Evolutionary conservation across 2,113 vertebrate species (phyloP).

Genomic region (Pycnonotus jocosus): DNA sequence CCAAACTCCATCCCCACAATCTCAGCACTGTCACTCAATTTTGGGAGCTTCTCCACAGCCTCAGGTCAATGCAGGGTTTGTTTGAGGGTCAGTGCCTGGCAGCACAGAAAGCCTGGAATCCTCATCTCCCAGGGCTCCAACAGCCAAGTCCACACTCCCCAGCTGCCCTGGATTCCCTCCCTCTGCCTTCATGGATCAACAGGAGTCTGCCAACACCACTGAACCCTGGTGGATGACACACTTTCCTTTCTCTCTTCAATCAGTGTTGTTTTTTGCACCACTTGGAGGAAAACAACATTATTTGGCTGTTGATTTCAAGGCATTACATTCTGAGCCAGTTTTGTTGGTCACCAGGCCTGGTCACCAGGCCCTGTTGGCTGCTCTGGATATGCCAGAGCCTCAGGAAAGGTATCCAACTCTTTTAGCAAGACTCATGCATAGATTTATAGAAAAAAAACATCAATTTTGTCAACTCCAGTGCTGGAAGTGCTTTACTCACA

Average conservation of each 20-base stretch:
- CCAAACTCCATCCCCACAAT: neutral
- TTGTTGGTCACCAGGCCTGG: neutral
- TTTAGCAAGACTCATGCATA: neutral
- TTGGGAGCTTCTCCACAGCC: neutral
- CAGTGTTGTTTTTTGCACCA: neutral
- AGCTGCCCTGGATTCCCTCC: neutral
- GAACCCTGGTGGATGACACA: neutral
- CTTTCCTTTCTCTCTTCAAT: neutral
- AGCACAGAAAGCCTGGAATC: neutral
- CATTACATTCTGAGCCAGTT: neutral
- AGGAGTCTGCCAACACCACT: neutral
- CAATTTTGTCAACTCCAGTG: neutral
- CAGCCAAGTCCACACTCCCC: accelerated
- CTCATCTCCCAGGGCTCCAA: neutral
- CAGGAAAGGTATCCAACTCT: neutral
- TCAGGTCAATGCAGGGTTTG: neutral
- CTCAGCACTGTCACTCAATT: neutral
- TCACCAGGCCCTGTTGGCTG: neutral
- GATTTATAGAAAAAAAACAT: neutral
- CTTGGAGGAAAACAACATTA: neutral
- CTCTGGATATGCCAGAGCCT: neutral
- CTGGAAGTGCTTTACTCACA: neutral
- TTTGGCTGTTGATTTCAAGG: neutral
- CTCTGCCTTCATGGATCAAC: neutral
- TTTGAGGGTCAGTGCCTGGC: neutral